phyloP scores from a whole-genome alignment of 1,140 invertebrate genomes.

The Trichomalopsis sarcophagae region DNA sequence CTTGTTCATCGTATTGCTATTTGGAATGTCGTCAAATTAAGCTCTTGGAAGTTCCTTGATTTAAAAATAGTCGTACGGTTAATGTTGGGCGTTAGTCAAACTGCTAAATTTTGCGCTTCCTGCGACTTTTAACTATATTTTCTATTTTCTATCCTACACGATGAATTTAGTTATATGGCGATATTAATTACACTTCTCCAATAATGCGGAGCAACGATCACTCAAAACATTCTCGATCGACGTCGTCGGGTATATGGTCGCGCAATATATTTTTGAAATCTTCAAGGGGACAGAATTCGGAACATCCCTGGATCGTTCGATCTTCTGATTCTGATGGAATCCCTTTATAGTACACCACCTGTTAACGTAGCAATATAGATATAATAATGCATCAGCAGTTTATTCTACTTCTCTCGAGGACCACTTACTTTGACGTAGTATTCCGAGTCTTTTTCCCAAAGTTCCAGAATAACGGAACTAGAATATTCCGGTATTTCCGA shows the following conservation, averaged over 20 bases:
- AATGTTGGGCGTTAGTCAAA: too few species aligned
- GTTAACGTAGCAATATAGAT: not conserved
- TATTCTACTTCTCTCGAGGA: not conserved
- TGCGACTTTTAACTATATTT: too few species aligned
- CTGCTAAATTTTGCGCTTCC: too few species aligned
- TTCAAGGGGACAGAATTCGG: constrained; percentile 21
- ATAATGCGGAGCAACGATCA: not conserved
- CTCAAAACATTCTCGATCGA: constrained; percentile 25
- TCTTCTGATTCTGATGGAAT: constrained; percentile 7
- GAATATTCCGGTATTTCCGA: constrained; percentile 76
- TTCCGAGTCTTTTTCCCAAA: constrained; percentile 40
- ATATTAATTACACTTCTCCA: too few species aligned
- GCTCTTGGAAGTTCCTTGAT: not conserved
- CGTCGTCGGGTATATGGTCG: constrained; percentile 1
- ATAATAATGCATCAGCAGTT: not conserved
- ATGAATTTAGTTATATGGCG: too few species aligned
- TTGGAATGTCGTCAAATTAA: not conserved
- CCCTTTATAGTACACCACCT: constrained; percentile 38
- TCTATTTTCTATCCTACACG: too few species aligned
- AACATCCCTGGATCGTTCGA: constrained; percentile 11
- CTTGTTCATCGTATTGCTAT: not conserved
- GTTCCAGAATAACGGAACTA: constrained; percentile 69
- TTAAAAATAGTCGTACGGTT: too few species aligned
- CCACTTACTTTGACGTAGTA: constrained; percentile 56
- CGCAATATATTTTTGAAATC: constrained; percentile 16